Evolutionary conservation across 2,113 vertebrate species (phyloP).

Genomic region (Passer montanus): DNA sequence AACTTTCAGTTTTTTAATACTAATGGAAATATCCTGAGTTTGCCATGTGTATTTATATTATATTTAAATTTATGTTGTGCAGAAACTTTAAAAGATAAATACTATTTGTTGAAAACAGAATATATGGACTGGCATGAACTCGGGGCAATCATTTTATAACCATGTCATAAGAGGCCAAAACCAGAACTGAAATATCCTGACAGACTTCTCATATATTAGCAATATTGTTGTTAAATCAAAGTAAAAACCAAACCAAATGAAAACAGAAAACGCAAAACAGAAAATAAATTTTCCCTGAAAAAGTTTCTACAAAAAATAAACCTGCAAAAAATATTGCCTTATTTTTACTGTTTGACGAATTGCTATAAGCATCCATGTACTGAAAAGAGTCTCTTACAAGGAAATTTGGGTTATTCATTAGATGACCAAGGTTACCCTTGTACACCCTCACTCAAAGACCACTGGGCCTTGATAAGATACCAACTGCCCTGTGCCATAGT

Average conservation of each 20-base stretch:
- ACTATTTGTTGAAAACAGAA: background rate
- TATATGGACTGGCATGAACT: background rate
- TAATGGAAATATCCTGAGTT: background rate
- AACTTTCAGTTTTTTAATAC: background rate
- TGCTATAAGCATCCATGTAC: background rate
- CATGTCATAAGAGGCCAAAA: background rate
- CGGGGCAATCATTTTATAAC: background rate
- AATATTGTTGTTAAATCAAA: background rate
- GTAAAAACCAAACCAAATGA: background rate
- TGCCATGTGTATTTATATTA: background rate
- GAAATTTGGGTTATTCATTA: background rate
- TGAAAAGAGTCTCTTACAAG: background rate
- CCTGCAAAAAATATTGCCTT: background rate
- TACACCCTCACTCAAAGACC: background rate
- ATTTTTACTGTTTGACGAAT: background rate
- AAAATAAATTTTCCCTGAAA: background rate
- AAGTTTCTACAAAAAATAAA: background rate
- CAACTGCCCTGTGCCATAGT: too few relatives aligned
- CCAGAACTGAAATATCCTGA: background rate
- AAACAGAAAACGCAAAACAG: background rate
- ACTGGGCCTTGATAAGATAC: accelerated
- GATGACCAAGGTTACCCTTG: accelerated
- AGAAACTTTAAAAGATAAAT: background rate
- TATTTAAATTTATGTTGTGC: background rate
- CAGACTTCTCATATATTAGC: background rate